These are phyloP conservation scores for Cavia porcellus DNA, from an alignment of 2,113 vertebrate species.

Conservation along the genomic window DNA sequence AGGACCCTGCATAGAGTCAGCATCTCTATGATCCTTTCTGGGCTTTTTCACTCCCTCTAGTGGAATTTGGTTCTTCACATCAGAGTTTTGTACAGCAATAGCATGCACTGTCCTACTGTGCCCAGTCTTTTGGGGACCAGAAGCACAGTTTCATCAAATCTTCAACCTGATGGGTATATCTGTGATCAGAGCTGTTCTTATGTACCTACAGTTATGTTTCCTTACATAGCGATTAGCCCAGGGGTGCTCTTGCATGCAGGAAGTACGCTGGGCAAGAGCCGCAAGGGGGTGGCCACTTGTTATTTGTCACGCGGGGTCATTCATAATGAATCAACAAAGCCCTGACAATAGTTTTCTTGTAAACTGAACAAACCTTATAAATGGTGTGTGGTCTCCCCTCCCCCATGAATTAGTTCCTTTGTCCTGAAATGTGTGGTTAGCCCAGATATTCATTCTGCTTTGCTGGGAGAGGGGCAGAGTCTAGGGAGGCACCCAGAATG, in stretches of 20 bases:
- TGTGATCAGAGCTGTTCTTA: constrained; percentile 65
- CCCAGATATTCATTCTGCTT: constrained; percentile 85
- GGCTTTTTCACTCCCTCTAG: constrained; percentile 82
- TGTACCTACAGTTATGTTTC: constrained; percentile 51
- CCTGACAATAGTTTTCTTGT: constrained; percentile 87
- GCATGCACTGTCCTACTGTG: constrained; percentile 71
- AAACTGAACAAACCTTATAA: constrained; percentile 84
- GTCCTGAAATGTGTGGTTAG: constrained; percentile 86
- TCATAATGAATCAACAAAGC: constrained; percentile 86
- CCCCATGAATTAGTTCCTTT: constrained; percentile 87
- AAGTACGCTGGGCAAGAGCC: constrained; percentile 62
- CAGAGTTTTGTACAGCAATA: constrained; percentile 38
- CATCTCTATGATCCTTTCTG: constrained; percentile 55
- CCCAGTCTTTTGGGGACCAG: constrained; percentile 50
- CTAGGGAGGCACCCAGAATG: constrained; percentile 78
- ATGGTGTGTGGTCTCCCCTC: constrained; percentile 84
- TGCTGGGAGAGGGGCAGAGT: constrained; percentile 77
- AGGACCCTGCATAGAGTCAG: constrained; percentile 69
- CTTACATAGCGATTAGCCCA: constrained; percentile 62
- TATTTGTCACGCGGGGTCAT: constrained; percentile 82
- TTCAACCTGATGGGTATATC: constrained; percentile 60
- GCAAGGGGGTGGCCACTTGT: constrained; percentile 80
- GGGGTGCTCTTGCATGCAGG: constrained; percentile 11
- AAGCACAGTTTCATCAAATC: constrained; percentile 65
- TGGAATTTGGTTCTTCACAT: constrained; percentile 78